Percentiles rank a stretch among this genome's conserved stretches.
These are phyloP conservation scores for Fundulus diaphanus DNA, from an alignment of 2,797 vertebrate genomes.

Conservation along the genomic window DNA sequence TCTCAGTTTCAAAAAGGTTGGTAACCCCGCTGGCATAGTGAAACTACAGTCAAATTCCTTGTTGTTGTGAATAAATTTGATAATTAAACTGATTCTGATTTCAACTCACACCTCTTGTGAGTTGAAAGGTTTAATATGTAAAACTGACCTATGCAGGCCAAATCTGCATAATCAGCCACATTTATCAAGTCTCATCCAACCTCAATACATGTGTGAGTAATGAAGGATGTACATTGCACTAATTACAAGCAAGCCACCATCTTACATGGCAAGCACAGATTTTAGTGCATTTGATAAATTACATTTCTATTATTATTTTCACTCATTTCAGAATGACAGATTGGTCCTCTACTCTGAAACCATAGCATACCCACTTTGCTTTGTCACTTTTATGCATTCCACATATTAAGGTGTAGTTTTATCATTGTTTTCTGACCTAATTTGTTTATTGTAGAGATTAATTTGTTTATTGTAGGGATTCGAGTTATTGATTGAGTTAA, in stretches of 20 bases:
- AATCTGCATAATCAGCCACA: slow-evolving; percentile 6
- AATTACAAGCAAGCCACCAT: slow-evolving; percentile 17
- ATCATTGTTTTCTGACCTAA: neutral
- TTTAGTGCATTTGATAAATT: slow-evolving; percentile 21
- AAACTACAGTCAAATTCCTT: too few species aligned
- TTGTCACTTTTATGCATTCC: neutral
- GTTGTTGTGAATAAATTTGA: too few species aligned
- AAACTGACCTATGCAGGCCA: slow-evolving; percentile 8
- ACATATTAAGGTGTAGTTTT: neutral
- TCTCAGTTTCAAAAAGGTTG: too few species aligned
- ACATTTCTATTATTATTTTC: slow-evolving; percentile 1
- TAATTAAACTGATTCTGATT: too few species aligned
- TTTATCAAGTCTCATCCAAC: slow-evolving; percentile 3
- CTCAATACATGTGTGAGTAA: neutral
- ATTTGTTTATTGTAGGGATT: too few species aligned
- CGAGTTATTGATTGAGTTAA: too few species aligned
- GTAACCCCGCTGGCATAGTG: too few species aligned
- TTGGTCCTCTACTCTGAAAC: neutral
- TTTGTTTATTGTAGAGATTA: too few species aligned
- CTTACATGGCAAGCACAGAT: slow-evolving; percentile 10
- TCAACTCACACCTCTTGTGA: neutral
- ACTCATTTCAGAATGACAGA: neutral
- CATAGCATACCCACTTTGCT: neutral
- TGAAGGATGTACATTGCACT: neutral
- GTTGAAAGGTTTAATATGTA: neutral